Percentiles rank a stretch among this genome's conserved stretches.
phyloP scores from a whole-genome alignment of 37 sponge, comb jelly and placozoan genomes.

The Oopsacas minuta region DNA sequence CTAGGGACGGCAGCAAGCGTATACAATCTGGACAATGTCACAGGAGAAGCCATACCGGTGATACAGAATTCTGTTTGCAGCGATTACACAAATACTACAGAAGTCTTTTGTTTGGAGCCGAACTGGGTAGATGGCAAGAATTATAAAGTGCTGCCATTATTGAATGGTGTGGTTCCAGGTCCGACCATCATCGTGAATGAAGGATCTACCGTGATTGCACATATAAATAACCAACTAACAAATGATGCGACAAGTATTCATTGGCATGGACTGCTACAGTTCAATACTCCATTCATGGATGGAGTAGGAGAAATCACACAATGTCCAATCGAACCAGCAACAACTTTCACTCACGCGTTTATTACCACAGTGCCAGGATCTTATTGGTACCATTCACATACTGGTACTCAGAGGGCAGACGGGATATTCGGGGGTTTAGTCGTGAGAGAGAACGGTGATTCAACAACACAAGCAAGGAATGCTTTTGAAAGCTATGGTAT shows the following conservation, averaged over 20 bases:
- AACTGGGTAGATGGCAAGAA: slow-evolving; percentile 44
- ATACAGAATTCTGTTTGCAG: neutral
- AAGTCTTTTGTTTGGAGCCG: slow-evolving; percentile 29
- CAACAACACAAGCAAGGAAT: neutral
- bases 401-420: slow-evolving; percentile 39
- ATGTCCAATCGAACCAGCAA: slow-evolving; percentile 52
- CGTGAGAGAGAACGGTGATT: slow-evolving; percentile 22
- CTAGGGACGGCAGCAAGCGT: neutral
- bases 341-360: slow-evolving; percentile 38
- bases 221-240: slow-evolving; percentile 39
- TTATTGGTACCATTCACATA: slow-evolving; percentile 75
- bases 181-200: slow-evolving; percentile 50
- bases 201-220: slow-evolving; percentile 29
- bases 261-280: slow-evolving; percentile 71
- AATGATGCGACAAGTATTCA: slow-evolving; percentile 37
- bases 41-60: neutral
- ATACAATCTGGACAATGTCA: neutral
- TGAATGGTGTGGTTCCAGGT: slow-evolving; percentile 53
- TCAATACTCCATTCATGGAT: slow-evolving; percentile 59
- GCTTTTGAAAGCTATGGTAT: too few species aligned
- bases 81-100: neutral
- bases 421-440: slow-evolving; percentile 51
- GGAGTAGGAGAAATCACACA: slow-evolving; percentile 52
- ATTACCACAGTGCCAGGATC: slow-evolving; percentile 42
- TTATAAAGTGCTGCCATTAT: slow-evolving; percentile 26